Evolutionary conservation across 2,888 invertebrate genomes (phyloP), one percentile per base, ranked within the genome.

Genomic region (Orthosia gothica): DNA sequence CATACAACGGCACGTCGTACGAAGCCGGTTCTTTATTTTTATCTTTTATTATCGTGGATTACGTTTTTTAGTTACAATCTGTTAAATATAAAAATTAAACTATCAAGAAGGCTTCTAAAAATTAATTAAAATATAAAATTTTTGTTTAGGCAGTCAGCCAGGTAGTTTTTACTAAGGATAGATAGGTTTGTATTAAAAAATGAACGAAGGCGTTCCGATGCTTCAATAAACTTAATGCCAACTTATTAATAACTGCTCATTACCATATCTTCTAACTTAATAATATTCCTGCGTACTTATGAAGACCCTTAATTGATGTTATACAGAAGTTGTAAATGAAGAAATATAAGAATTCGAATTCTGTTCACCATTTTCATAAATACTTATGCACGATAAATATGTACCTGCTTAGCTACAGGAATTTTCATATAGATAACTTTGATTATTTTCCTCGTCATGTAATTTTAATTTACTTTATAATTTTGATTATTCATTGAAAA

Each of bases 221-320:
- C 62, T 74, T 40, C 55, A 55, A 74, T 62, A 49, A 62, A 62
- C 47, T 74, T 23, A 74, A 62, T 54, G 20, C 32, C 45, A 59
- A 72, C 50, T 47, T 59, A 49, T 69, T 57, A 49, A 40, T 49
- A 49, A 12, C 15, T 47, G 4, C 55, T 49, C 45, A 50, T 32
- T 54, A 59, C 15, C 52, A 26, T 71, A 13, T 12, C n/a, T 52
- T 47, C 23, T 13, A 55, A 40, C 16, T 54, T 50, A 49, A 15
- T 47, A 50, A 72, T 20, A 72, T 58, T 72, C 26, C 18, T n/a
- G 13, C 59, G n/a, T 61, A 74, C 15, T 15, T 73, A 20, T 3
- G 40, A 40, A 26, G 18, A n/a, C 15, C 12, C 12, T 26, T 63
- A 49, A 55, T 62, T 55, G 23, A 52, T 52, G 32, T 15, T n/a